phyloP scores from a whole-genome alignment of 2,797 vertebrate genomes.

The Spondyliosoma cantharus region DNA sequence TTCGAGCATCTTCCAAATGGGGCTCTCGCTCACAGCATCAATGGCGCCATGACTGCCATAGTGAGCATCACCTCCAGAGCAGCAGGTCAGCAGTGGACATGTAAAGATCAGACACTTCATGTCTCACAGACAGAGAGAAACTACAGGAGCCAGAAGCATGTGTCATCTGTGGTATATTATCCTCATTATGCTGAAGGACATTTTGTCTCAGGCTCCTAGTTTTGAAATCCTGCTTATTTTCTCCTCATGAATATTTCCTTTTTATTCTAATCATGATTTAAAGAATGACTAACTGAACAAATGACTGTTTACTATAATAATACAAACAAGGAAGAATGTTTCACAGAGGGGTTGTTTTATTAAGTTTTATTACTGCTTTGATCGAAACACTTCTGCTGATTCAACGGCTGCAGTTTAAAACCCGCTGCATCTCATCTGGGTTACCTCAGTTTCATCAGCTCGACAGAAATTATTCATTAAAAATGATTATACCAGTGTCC shows the following conservation, averaged over 20 bases:
- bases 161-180: background rate
- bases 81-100: slow-evolving; percentile 45
- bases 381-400: background rate
- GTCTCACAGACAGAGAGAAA: slow-evolving; percentile 26
- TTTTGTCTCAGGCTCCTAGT: slow-evolving; percentile 9
- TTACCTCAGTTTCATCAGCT: background rate
- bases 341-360: background rate
- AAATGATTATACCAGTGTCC: background rate
- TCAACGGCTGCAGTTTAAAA: background rate
- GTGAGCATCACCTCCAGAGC: slow-evolving; percentile 31
- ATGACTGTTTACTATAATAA: background rate
- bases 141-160: slow-evolving; percentile 3
- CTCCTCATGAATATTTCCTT: slow-evolving; percentile 46
- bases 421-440: background rate
- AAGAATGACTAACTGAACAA: slow-evolving; percentile 30
- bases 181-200: slow-evolving; percentile 3
- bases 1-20: slow-evolving; percentile 9
- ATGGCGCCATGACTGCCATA: slow-evolving; percentile 13
- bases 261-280: slow-evolving; percentile 30
- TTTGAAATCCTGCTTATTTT: slow-evolving; percentile 39
- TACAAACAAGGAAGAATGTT: slow-evolving; percentile 17
- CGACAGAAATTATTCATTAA: background rate
- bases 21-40: slow-evolving; percentile 23
- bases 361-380: background rate
- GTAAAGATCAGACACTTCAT: slow-evolving; percentile 29